Conservation (phyloP, 2,113 vertebrate species). For the Phocoena sinus region DNA sequence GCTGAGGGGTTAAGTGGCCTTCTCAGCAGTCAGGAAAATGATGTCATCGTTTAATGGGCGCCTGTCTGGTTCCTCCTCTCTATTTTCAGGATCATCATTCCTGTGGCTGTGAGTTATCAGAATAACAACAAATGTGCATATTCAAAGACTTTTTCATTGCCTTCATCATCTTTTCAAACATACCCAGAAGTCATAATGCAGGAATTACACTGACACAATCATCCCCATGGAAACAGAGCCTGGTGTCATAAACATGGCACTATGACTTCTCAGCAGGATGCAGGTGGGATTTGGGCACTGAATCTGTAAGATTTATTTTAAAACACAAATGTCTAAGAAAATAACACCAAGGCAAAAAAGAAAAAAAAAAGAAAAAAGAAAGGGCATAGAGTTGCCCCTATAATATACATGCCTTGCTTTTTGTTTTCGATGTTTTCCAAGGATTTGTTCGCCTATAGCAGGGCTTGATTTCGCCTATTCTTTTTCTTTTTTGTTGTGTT, state of each 20-base stretch:
- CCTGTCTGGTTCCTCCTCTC: background rate
- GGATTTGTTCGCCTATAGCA: background rate
- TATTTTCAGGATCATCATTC: background rate
- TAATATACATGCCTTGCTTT: background rate
- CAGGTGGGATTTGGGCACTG: conserved; percentile 62
- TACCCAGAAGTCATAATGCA: conserved; percentile 56
- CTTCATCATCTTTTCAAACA: conserved; percentile 39
- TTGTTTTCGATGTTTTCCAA: background rate
- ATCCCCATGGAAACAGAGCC: conserved; percentile 69
- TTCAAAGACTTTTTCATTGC: conserved; percentile 30
- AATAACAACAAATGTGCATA: conserved; percentile 3
- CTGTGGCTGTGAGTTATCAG: background rate
- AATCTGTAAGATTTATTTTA: conserved; percentile 50
- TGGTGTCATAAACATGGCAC: conserved; percentile 57
- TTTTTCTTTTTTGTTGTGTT: background rate
- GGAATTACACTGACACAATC: conserved; percentile 39
- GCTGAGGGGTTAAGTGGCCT: background rate
- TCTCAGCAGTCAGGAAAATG: background rate
- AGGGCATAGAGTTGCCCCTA: background rate
- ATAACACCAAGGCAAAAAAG: background rate
- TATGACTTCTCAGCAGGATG: conserved; percentile 65
- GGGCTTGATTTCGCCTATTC: background rate
- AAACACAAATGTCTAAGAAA: conserved; percentile 55
- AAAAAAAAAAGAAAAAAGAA: background rate
- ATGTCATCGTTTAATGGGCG: background rate